A percentile compares a stretch with the other conserved stretches of the same genome.
Conservation (phyloP, 2,888 invertebrate species). For the Escarpia spicata region DNA sequence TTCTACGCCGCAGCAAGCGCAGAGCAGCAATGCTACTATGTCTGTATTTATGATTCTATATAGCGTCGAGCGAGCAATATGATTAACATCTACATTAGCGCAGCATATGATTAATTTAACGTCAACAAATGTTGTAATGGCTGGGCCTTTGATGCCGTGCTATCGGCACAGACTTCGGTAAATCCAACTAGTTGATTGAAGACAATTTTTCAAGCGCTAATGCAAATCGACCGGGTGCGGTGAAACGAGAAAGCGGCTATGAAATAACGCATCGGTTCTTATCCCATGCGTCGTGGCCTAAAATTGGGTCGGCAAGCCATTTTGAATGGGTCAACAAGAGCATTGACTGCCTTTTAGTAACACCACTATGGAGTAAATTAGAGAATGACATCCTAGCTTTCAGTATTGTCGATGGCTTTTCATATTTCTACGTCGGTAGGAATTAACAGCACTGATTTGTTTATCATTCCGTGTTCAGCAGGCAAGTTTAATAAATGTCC, state of each 20-base stretch:
- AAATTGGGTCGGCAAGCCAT: no score
- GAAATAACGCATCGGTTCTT: background rate
- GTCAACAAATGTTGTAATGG: conserved; percentile 10
- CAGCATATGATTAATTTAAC: background rate
- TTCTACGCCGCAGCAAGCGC: background rate
- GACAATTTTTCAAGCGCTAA: background rate
- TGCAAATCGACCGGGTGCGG: background rate
- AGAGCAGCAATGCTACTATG: background rate
- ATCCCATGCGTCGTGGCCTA: no score
- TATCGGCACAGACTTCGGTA: background rate
- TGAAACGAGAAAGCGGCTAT: background rate
- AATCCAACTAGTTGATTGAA: background rate
- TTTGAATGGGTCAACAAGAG: no score
- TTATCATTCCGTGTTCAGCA: no score
- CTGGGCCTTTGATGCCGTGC: background rate
- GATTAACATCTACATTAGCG: background rate
- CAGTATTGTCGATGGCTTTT: no score
- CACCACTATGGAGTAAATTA: no score
- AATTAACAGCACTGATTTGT: no score
- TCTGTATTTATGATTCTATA: background rate
- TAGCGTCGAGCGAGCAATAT: background rate
- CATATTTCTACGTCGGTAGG: no score
- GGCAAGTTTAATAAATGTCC: no score
- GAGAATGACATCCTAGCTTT: no score
- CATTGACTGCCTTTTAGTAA: no score